Base-by-base conservation (phyloP, 92 coral and sea anemone species). In the Siderastrea siderea region DNA sequence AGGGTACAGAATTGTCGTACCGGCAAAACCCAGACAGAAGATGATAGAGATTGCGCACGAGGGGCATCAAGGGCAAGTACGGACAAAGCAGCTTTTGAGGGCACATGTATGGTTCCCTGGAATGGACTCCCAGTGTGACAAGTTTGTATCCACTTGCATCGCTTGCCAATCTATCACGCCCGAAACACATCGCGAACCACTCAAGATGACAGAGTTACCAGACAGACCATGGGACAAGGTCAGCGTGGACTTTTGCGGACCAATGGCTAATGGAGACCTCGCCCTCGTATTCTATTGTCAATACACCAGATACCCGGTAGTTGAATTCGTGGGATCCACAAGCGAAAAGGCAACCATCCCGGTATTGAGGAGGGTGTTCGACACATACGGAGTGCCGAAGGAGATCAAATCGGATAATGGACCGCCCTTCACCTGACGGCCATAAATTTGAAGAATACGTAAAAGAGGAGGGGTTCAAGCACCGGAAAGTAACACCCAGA, bases 221-320 rank as follows among this genome's bases (percentile, higher is more conserved):
- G 19, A 51, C 43, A 38, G 72, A 43, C 82, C 82, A 13, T 84
- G 82, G 88, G 11, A 55, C 74, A 71, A 83, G n/a, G 73, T 84
- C 58, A 48, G 82, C 15, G 58, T 26, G 79, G 82, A 58, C 47
- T 57, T 60, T 7, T 47, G 51, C 10, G 62, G 82, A 6, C 80
- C 64, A 52, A 48, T 83, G 81, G 69, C 64, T 48, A 83, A 70
- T 68, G 85, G 63, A 46, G 84, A 63, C 59, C 74, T 82, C 57
- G 87, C 79, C 15, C 79, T 82, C 63, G 87, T 70, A 64, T 44
- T 52, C 47, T 60, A 59, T 54, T 73, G 77, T 54, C 81, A 83
- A 71, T 83, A 83, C 81, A 19, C 67, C 66, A 63, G 90, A 76
- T n/a, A 75, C 77, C 84, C 84, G 14, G 84, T 86, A 52, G 90